Conservation (phyloP, 2,113 vertebrate species). For the Neofelis nebulosa region DNA sequence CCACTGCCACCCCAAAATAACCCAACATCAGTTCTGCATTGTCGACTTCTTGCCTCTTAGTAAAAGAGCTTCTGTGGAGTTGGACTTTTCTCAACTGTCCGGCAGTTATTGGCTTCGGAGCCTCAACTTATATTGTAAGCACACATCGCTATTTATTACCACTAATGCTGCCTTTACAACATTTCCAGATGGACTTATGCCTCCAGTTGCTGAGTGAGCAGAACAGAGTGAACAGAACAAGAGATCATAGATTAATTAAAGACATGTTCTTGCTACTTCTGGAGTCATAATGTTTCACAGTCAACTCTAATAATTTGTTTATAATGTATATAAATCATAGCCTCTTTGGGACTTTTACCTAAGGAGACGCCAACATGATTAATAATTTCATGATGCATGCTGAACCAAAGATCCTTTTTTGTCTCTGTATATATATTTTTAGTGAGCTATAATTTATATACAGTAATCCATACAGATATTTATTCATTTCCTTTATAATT, state of each 20-base stretch:
- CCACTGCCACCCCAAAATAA: background rate
- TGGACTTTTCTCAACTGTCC: background rate
- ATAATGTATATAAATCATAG: background rate
- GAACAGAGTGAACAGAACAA: background rate
- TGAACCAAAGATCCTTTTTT: background rate
- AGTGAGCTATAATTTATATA: background rate
- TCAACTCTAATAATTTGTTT: background rate
- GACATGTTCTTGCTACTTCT: background rate
- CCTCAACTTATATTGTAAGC: conserved; percentile 16
- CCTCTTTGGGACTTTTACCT: background rate
- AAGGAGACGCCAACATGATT: background rate
- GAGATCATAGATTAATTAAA: conserved; percentile 12
- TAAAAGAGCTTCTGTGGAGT: background rate
- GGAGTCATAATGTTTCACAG: background rate
- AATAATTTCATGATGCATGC: background rate
- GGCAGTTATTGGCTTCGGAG: background rate
- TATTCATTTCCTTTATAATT: conserved; percentile 6
- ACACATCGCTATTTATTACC: background rate
- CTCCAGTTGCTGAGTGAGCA: background rate
- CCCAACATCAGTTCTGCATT: conserved; percentile 17
- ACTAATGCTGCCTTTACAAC: background rate
- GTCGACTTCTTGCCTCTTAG: background rate
- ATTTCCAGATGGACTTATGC: conserved; percentile 20
- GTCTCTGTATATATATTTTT: background rate
- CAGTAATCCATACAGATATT: background rate